Base-by-base conservation (phyloP, 2,113 vertebrate species). In the Oncorhynchus clarkii region DNA sequence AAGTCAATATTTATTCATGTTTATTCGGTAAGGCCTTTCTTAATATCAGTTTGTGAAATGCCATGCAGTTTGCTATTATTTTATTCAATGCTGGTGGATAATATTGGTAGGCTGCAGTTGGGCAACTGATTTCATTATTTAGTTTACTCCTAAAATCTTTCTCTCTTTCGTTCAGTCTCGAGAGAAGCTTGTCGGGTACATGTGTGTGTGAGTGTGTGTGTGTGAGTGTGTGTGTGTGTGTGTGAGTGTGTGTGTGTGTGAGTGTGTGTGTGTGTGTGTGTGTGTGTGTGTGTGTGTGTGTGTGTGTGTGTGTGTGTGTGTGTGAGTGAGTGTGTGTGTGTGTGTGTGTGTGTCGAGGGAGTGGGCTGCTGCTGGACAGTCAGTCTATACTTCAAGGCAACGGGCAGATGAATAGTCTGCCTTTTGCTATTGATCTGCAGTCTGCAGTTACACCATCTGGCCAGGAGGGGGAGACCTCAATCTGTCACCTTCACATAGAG, bases 381-480 rank as follows among this genome's bases (percentile, higher is more conserved):
- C 73, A 69, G 68, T 69, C 72, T 20, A 71, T 79, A 78, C 79
- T 78, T 89, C 80, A 81, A 79, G 85, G 34, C 34, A 8, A 34
- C 22, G 22, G 22, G 22, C 34, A 34, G 71, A 79, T 83, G 84
- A 87, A 80, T 60, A 74, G 45, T 54, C 5, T 54, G 13, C 51
- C 51, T 54, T 5, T 54, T 1, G 45, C 72, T 73, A 77, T 79
- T 82, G 88, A 85, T 77, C 80, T 72, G 77, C 77, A 70, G 1
- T 20, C 16, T 80, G 87, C 71, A 87, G 75, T 81, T 27, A 57
- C 72, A 6, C 1, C 3, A 0, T 22, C 24, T 67, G 1, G 62
- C 91, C 92, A 90, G 85, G 81, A 91, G 92, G 90, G 88, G 90
- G 92, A 65, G 87, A 6, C 84, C 85, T 82, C 62, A 29, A 75